Evolutionary conservation across 2,113 vertebrate genomes (phyloP).

Genomic region (Pagrus major): DNA sequence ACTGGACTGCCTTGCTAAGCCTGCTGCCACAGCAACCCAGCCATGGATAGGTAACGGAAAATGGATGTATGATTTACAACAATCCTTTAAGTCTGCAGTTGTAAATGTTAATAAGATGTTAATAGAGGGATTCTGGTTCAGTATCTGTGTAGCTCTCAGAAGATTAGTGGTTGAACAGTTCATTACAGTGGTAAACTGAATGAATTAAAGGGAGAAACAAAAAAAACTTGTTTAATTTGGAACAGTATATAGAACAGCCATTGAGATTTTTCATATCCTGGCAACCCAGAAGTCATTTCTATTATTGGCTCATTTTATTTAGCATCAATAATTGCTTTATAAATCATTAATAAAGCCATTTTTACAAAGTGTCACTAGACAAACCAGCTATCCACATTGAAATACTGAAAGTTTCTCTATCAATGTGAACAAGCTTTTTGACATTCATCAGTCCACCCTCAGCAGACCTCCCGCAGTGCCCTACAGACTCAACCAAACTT

Average conservation of each 20-base stretch:
- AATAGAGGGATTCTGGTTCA: background rate
- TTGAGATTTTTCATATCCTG: background rate
- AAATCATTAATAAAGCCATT: background rate
- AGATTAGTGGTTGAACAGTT: background rate
- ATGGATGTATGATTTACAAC: background rate
- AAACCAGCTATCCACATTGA: background rate
- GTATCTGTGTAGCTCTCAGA: background rate
- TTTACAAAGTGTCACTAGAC: background rate
- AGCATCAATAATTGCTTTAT: background rate
- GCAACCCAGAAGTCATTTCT: background rate
- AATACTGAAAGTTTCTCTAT: background rate
- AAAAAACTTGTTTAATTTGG: background rate
- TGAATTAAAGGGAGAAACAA: background rate
- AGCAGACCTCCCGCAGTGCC: slow-evolving; percentile 29
- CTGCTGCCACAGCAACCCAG: background rate
- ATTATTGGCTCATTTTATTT: background rate
- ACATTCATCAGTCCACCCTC: background rate
- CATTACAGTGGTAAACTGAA: background rate
- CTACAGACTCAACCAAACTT: slow-evolving; percentile 66
- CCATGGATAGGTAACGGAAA: background rate
- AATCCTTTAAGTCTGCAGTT: background rate
- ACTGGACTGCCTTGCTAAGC: background rate
- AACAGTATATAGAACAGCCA: background rate
- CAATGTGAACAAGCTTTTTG: background rate
- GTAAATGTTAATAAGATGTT: background rate